phyloP scores from a whole-genome alignment of 2,888 invertebrate species.

The Acleris holmiana region DNA sequence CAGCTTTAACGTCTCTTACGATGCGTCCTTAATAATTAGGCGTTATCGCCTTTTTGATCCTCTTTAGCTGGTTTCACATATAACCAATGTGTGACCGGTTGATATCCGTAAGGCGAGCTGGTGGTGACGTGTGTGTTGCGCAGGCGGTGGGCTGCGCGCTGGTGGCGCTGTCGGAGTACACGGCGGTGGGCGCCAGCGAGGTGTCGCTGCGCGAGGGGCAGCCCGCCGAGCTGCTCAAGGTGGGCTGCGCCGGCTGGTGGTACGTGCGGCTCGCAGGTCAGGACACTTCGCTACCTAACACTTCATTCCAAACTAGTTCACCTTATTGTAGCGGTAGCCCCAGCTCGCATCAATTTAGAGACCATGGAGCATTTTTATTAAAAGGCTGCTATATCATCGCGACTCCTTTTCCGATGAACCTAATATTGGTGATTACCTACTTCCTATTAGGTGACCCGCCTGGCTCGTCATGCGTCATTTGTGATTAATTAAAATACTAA shows the following conservation, averaged over 20 bases:
- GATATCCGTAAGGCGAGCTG: not conserved
- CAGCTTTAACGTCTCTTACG: too few relatives aligned
- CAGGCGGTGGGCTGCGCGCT: slow-evolving; percentile 91
- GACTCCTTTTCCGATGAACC: too few relatives aligned
- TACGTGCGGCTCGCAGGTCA: slow-evolving; percentile 93
- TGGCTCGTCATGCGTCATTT: too few relatives aligned
- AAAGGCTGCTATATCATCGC: too few relatives aligned
- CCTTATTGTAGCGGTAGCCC: not conserved
- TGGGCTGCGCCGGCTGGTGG: slow-evolving; percentile 98
- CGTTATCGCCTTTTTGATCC: too few relatives aligned
- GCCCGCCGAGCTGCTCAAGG: slow-evolving; percentile 94
- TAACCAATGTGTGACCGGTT: too few relatives aligned
- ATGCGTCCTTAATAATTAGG: too few relatives aligned
- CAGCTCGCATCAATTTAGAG: too few relatives aligned
- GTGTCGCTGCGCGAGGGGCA: slow-evolving; percentile 96
- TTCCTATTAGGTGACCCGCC: too few relatives aligned
- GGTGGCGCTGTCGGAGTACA: slow-evolving; percentile 96
- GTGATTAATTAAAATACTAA: too few relatives aligned
- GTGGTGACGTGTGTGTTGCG: slow-evolving; percentile 33
- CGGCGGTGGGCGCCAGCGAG: slow-evolving; percentile 95
- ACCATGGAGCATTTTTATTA: not conserved
- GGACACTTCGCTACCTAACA: slow-evolving; percentile 39
- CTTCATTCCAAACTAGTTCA: not conserved
- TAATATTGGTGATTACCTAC: too few relatives aligned
- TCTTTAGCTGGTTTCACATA: too few relatives aligned